Percentiles rank a stretch among this genome's conserved stretches.
These are phyloP conservation scores for Willowsia nigromaculata DNA, from an alignment of 2,888 invertebrate genomes.

Conservation along the genomic window DNA sequence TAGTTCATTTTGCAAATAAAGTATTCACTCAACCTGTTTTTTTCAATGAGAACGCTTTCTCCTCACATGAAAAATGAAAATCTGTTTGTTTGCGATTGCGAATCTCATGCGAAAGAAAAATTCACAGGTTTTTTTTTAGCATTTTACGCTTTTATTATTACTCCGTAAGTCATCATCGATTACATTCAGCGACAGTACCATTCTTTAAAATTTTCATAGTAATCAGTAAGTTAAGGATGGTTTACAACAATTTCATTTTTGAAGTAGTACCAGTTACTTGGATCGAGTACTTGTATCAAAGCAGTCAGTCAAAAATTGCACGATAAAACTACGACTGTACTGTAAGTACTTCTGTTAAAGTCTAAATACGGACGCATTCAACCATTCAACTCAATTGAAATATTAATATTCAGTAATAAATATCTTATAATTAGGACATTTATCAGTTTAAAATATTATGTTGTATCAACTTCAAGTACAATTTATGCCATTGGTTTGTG, in stretches of 20 bases:
- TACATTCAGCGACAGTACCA: slow-evolving; percentile 60
- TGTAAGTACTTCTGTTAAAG: slow-evolving; percentile 8
- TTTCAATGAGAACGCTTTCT: neutral
- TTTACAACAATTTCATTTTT: slow-evolving; percentile 38
- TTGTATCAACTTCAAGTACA: slow-evolving; percentile 32
- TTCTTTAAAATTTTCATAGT: slow-evolving; percentile 49
- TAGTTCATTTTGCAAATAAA: neutral
- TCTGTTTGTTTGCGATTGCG: too few relatives aligned
- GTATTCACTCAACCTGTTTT: neutral
- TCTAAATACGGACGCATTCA: slow-evolving; percentile 38
- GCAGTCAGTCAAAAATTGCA: slow-evolving; percentile 58
- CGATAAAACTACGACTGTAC: slow-evolving; percentile 41
- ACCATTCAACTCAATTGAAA: slow-evolving; percentile 29
- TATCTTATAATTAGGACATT: slow-evolving; percentile 6
- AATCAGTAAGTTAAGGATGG: neutral
- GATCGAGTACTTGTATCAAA: slow-evolving; percentile 51
- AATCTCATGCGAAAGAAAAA: neutral
- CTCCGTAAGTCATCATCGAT: slow-evolving; percentile 41
- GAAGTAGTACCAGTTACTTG: neutral
- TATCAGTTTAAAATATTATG: slow-evolving; percentile 35
- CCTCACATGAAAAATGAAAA: too few relatives aligned
- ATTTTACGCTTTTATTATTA: slow-evolving; percentile 48
- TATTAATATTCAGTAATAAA: slow-evolving; percentile 19
- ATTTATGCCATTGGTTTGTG: slow-evolving; percentile 36
- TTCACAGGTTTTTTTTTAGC: neutral